phyloP scores from a whole-genome alignment of 2,888 invertebrate genomes.

The Sisyra terminalis region DNA sequence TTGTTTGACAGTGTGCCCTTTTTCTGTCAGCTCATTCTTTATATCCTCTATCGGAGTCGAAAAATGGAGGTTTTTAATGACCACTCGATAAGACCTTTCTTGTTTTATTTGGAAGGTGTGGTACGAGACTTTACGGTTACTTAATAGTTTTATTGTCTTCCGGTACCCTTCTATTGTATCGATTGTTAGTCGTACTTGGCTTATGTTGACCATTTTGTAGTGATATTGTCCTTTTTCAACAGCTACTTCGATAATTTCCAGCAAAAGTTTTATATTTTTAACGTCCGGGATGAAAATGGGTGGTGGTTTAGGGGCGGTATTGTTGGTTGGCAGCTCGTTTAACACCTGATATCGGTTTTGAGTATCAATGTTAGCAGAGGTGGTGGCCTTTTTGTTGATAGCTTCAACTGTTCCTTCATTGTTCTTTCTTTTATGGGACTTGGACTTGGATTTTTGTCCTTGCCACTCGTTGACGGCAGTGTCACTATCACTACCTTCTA shows the following conservation, averaged over 20 bases:
- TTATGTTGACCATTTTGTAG: constrained; percentile 4
- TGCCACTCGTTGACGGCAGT: too few relatives aligned
- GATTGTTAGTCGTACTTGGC: constrained; percentile 8
- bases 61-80: constrained; percentile 11
- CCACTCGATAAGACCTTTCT: constrained; percentile 10
- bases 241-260: constrained; percentile 2
- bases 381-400: too few relatives aligned
- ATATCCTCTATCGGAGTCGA: constrained; percentile 9
- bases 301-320: constrained; percentile 9
- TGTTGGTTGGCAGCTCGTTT: too few relatives aligned
- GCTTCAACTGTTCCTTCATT: too few relatives aligned
- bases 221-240: background rate
- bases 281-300: constrained; percentile 9
- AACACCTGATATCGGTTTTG: too few relatives aligned
- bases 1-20: constrained; percentile 11
- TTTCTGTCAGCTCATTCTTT: constrained; percentile 9
- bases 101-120: constrained; percentile 12
- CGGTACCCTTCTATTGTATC: constrained; percentile 7
- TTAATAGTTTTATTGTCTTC: constrained; percentile 9
- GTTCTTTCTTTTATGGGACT: too few relatives aligned
- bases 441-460: too few relatives aligned
- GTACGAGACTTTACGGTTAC: constrained; percentile 8
- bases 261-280: constrained; percentile 6
- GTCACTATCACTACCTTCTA: too few relatives aligned
- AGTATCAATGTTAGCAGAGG: too few relatives aligned